These are phyloP conservation scores for Aphrophora alni DNA, from an alignment of 2,888 invertebrate species.

Conservation along the genomic window DNA sequence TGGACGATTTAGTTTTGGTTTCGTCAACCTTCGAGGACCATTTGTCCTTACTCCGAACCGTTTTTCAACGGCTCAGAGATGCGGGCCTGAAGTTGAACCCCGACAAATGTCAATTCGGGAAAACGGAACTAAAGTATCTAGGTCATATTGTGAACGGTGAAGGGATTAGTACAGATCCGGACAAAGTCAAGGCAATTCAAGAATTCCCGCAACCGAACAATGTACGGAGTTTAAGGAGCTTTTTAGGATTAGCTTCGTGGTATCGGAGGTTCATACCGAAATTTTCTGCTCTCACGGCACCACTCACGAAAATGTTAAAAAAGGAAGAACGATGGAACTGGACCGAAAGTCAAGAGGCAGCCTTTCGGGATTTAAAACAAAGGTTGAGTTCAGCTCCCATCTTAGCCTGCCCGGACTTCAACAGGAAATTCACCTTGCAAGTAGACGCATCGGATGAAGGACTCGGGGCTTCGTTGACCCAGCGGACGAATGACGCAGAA, in stretches of 20 bases:
- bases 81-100: conserved; percentile 48
- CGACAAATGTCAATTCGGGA: conserved; percentile 48
- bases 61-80: conserved; percentile 40
- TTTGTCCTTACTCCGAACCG: conserved; percentile 36
- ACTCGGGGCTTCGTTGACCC: conserved; percentile 45
- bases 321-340: conserved; percentile 13
- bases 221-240: conserved; percentile 10
- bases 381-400: conserved; percentile 37
- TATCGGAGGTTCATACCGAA: conserved; percentile 15
- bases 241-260: conserved; percentile 20
- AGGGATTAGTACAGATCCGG: conserved; percentile 42
- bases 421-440: conserved; percentile 34
- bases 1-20: conserved; percentile 23
- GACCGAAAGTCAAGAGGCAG: neutral
- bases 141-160: conserved; percentile 49
- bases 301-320: conserved; percentile 10
- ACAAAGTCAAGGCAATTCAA: neutral
- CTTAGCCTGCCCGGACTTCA: conserved; percentile 43
- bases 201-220: conserved; percentile 11
- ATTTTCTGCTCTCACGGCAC: conserved; percentile 11
- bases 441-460: conserved; percentile 43
- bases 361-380: conserved; percentile 2
- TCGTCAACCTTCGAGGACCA: conserved; percentile 45
- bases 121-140: conserved; percentile 45
- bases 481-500: conserved; percentile 43